These are phyloP conservation scores for Choreutis nemorana DNA, from an alignment of 2,888 invertebrate species.

Conservation along the genomic window DNA sequence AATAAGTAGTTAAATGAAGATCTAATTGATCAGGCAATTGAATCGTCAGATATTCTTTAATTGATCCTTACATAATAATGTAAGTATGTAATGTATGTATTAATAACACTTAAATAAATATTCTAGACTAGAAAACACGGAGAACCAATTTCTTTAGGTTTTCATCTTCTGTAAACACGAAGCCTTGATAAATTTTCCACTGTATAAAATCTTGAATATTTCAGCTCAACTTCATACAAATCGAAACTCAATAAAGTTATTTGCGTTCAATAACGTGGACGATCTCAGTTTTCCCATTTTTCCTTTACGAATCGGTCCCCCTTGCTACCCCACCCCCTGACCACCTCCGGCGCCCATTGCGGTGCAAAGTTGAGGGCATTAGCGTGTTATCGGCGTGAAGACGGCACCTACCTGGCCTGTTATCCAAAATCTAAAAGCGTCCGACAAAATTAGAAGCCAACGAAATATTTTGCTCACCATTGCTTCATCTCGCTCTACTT, in stretches of 20 bases:
- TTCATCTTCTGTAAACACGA: too few species aligned
- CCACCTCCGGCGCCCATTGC: conserved; percentile 35
- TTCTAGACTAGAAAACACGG: too few species aligned
- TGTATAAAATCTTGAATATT: too few species aligned
- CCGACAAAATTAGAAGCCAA: conserved; percentile 18
- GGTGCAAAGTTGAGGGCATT: conserved; percentile 68
- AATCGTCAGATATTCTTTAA: background rate
- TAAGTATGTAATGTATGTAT: conserved; percentile 5
- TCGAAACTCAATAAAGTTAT: conserved; percentile 53
- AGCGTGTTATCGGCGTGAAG: conserved; percentile 66
- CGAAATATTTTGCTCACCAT: conserved; percentile 16
- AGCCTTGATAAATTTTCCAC: too few species aligned
- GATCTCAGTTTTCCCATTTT: conserved; percentile 62
- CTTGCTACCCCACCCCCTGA: conserved; percentile 13
- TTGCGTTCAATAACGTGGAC: conserved; percentile 60
- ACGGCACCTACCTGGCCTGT: conserved; percentile 57
- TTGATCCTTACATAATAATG: background rate
- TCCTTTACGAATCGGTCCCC: conserved; percentile 37
- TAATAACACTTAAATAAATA: too few species aligned
- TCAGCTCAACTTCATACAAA: too few species aligned
- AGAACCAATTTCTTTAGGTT: too few species aligned
- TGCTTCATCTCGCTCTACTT: conserved; percentile 13
- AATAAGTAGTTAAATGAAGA: conserved; percentile 1
- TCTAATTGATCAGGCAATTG: conserved; percentile 4
- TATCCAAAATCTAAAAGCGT: conserved; percentile 25